Conservation (phyloP, 1,140 invertebrate species). For the Cydia amplana region DNA sequence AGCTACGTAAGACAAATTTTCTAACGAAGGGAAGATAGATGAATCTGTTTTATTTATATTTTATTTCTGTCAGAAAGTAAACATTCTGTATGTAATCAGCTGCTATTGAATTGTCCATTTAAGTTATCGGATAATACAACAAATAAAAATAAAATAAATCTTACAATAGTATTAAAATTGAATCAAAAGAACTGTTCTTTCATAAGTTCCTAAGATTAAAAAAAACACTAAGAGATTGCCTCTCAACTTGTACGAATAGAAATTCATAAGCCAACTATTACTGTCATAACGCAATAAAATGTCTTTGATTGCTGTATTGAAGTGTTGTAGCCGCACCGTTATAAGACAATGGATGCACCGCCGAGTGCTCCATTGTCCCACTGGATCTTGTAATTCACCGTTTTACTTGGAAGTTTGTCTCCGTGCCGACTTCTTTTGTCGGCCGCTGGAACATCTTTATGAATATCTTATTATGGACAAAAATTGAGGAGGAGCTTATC, state of each 20-base stretch:
- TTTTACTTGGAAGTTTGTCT: constrained; percentile 56
- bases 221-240: background rate
- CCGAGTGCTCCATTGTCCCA: background rate
- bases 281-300: background rate
- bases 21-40: too few relatives aligned
- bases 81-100: too few relatives aligned
- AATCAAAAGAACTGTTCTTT: too few relatives aligned
- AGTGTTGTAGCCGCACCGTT: constrained; percentile 12
- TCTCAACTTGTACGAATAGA: background rate
- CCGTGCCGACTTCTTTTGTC: constrained; percentile 53
- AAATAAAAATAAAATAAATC: too few relatives aligned
- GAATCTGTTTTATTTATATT: too few relatives aligned
- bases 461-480: constrained; percentile 76
- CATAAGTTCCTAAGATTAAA: too few relatives aligned
- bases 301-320: background rate
- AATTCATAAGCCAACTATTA: background rate
- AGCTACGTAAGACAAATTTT: too few relatives aligned
- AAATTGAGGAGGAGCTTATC: constrained; percentile 72
- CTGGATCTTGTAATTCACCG: constrained; percentile 58
- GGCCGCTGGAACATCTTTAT: constrained; percentile 65
- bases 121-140: too few relatives aligned
- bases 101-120: too few relatives aligned
- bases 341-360: constrained; percentile 22
- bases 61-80: too few relatives aligned
- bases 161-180: too few relatives aligned